A percentile compares a stretch with the other conserved stretches of the same genome.
Conservation (phyloP, 2,113 vertebrate genomes). For the Thinocorus orbignyianus region DNA sequence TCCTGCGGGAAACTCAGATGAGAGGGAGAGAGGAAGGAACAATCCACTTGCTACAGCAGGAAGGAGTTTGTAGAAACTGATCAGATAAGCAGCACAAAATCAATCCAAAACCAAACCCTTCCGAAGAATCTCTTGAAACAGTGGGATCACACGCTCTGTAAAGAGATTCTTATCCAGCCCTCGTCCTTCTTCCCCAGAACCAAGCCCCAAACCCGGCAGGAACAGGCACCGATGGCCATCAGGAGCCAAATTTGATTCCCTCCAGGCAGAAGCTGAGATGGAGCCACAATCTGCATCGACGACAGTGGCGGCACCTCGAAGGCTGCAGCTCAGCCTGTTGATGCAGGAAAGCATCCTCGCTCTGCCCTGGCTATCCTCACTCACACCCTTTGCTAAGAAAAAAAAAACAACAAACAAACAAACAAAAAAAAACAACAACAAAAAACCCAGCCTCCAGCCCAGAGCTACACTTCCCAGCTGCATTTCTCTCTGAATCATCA, state of each 20-base stretch:
- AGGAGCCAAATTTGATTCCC: neutral
- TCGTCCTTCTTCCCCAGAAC: too few species aligned
- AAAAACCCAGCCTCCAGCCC: neutral
- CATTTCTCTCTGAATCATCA: neutral
- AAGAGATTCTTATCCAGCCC: neutral
- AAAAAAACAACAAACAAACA: too few species aligned
- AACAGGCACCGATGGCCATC: neutral
- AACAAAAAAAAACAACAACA: too few species aligned
- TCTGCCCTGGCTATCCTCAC: neutral
- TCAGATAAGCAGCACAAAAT: neutral
- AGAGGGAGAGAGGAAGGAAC: neutral
- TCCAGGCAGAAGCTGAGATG: neutral
- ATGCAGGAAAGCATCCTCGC: neutral
- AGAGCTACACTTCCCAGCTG: neutral
- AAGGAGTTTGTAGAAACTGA: neutral
- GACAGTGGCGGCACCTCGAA: accelerated
- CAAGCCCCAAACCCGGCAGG: accelerated
- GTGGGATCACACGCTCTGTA: accelerated
- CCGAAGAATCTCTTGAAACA: neutral
- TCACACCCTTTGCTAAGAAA: neutral
- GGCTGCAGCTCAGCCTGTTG: neutral
- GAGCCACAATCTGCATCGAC: neutral
- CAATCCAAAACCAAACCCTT: neutral
- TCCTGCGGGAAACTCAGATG: neutral
- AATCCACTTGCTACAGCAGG: neutral